Base-by-base conservation (phyloP, 2,797 vertebrate genomes). In the Brotula barbata region DNA sequence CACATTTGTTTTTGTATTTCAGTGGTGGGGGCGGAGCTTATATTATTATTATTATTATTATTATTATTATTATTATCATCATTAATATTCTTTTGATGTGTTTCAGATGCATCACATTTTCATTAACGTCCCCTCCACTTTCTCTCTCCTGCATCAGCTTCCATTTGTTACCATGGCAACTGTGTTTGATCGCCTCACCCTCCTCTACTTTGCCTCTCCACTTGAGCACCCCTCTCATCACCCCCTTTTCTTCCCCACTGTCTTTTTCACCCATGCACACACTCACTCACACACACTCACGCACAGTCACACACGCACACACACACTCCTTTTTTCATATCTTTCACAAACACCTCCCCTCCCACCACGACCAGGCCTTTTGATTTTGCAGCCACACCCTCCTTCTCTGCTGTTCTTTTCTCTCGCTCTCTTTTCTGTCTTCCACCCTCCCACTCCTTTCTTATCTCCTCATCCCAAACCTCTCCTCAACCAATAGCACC, bases 141-240 rank as follows among this genome's bases (percentile, higher is more conserved):
- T 51, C 58, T 54, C 67, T 56, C 47, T 66, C 71, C 53, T 52
- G 58, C 69, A 76, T 75, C 75, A 83, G 79, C 81, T 85, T 88
- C 77, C 81, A 88, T 90, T 88, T 88, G 90, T 92, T 89, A 66
- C 88, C 86, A 92, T 90, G 83, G 89, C 64, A 91, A 91, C 89
- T 42, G 59, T 20, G 41, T 87, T 85, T 90, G 82, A 89, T 89
- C 81, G 71, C 66, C 52, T 50, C 51, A 61, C 25, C 25, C 81
- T 73, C 66, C 52, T 50, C 51, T 63, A 60, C 65, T 71, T 61
- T 57, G 44, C 72, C 71, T 56, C 23, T 70, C 33, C 64, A 49
- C 69, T 68, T 44, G 46, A 74, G 52, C 36, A 22, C 69, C 68
- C 67, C 57, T 58, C 58, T 58, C 66, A 37, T 76, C 55, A 56